Conservation (phyloP, 92 coral and sea anemone genomes). For the Desmophyllum pertusum region DNA sequence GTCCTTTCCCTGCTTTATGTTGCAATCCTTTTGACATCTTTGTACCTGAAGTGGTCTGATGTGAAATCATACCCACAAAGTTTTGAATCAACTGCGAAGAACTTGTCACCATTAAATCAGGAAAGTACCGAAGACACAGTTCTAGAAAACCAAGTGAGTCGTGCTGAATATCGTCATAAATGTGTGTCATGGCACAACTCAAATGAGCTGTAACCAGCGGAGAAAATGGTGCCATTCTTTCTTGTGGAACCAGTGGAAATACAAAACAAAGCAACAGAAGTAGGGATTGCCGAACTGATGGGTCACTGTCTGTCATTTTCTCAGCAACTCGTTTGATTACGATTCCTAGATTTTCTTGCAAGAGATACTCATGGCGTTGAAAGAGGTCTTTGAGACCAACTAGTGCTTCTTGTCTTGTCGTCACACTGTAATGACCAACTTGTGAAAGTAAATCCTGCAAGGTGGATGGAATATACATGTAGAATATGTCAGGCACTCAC, state of each 20-base stretch:
- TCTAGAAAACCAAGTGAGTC: constrained; percentile 85
- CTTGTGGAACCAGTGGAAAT: constrained; percentile 68
- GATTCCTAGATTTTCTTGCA: constrained; percentile 75
- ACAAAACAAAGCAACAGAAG: constrained; percentile 62
- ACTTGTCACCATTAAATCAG: constrained; percentile 61
- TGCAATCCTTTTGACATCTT: constrained; percentile 26
- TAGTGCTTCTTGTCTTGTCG: constrained; percentile 84
- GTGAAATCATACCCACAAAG: constrained; percentile 76
- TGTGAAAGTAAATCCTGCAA: constrained; percentile 77
- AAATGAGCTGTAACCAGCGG: constrained; percentile 81
- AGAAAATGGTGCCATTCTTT: constrained; percentile 78
- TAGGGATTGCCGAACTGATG: constrained; percentile 84
- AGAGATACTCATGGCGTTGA: constrained; percentile 62
- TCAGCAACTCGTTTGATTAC: constrained; percentile 66
- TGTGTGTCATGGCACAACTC: constrained; percentile 95
- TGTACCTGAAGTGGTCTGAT: constrained; percentile 43
- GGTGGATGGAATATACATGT: neutral
- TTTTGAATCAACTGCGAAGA: constrained; percentile 74
- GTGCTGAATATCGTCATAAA: constrained; percentile 86
- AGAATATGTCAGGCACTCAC: no score
- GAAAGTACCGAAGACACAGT: constrained; percentile 73
- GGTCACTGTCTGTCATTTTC: constrained; percentile 82
- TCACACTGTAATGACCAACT: constrained; percentile 83
- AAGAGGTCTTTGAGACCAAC: constrained; percentile 79
- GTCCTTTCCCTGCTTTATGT: constrained; percentile 26